Base-by-base conservation (phyloP, 92 coral and sea anemone species). In the Epizoanthus scotinus region DNA sequence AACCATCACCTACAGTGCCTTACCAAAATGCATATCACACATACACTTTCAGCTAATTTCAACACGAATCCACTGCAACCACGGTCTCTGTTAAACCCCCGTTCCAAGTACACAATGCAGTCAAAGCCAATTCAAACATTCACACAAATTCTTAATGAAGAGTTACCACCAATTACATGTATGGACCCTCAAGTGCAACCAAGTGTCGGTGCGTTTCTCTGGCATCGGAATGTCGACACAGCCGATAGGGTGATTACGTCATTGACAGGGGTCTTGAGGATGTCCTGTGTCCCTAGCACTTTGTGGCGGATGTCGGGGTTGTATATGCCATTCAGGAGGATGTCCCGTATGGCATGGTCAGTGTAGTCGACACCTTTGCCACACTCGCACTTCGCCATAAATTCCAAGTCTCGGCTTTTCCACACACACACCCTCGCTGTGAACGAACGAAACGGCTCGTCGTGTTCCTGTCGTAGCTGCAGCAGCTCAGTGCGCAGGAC, bases 401-500 rank as follows among this genome's bases (percentile, higher is more conserved):
- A 89, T 28, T 67, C 82, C 93, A 86, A 0, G 89, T 89, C 67
- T 89, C 90, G 42, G 90, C 90, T 47, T 88, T 88, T 0, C 91
- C n/a, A n/a, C n/a, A n/a, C 89, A 10, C 86, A 83, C 3, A 80
- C 91, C 50, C 79, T 34, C 6, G 91, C 86, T n/a, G 83, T 26
- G 78, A 89, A n/a, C n/a, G n/a, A n/a, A n/a, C 88, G 86, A 53
- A 89, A 60, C 21, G 85, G 68, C 58, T 71, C 90, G 63, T 83
- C 93, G 25, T 86, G 86, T 49, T 73, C 90, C 52, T 86, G 94
- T 14, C 49, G 82, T 8, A 84, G 21, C 82, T 90, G 87, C 19
- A 90, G 87, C 17, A 90, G 86, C 78, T 90, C 91, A 8, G 94
- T 84, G 56, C 89, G 88, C 10, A 84, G 63, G n/a, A 90, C 89